Percentiles rank a stretch among this genome's conserved stretches.
Evolutionary conservation across 2,888 invertebrate species (phyloP).

Genomic region (Thymelicus sylvestris): DNA sequence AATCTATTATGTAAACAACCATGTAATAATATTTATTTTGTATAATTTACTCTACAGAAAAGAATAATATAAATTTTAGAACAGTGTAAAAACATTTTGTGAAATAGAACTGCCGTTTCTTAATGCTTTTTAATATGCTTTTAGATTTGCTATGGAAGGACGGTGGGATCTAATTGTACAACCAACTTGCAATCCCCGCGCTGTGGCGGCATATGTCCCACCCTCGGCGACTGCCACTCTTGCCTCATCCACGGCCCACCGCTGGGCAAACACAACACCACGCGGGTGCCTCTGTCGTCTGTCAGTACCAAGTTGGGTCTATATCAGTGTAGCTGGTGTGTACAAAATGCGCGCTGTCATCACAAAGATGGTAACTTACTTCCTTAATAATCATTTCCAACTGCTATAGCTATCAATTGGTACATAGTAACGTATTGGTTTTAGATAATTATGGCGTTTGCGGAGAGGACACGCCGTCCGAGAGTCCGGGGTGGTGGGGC

Average conservation of each 20-base stretch:
- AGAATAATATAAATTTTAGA: too few species aligned
- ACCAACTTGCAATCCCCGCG: slow-evolving; percentile 95
- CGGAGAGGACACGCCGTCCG: slow-evolving; percentile 93
- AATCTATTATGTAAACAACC: neutral
- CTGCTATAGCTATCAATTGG: neutral
- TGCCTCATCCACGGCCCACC: slow-evolving; percentile 92
- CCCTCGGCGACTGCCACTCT: slow-evolving; percentile 94
- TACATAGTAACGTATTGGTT: slow-evolving; percentile 38
- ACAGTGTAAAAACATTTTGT: too few species aligned
- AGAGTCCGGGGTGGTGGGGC: slow-evolving; percentile 96
- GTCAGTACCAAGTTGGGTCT: slow-evolving; percentile 91
- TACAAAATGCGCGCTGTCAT: slow-evolving; percentile 95
- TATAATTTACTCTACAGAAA: too few species aligned
- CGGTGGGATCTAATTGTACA: slow-evolving; percentile 94
- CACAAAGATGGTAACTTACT: slow-evolving; percentile 88
- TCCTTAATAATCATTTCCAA: neutral
- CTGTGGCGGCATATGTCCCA: slow-evolving; percentile 95
- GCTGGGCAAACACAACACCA: slow-evolving; percentile 67
- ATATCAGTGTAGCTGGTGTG: slow-evolving; percentile 96
- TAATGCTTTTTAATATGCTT: neutral
- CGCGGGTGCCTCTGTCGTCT: slow-evolving; percentile 71
- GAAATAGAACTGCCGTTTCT: neutral
- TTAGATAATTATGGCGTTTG: slow-evolving; percentile 92
- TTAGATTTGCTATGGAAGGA: slow-evolving; percentile 91
- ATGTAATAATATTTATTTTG: too few species aligned